Conservation (phyloP, 2,888 invertebrate genomes). For the Clanis bilineata region DNA sequence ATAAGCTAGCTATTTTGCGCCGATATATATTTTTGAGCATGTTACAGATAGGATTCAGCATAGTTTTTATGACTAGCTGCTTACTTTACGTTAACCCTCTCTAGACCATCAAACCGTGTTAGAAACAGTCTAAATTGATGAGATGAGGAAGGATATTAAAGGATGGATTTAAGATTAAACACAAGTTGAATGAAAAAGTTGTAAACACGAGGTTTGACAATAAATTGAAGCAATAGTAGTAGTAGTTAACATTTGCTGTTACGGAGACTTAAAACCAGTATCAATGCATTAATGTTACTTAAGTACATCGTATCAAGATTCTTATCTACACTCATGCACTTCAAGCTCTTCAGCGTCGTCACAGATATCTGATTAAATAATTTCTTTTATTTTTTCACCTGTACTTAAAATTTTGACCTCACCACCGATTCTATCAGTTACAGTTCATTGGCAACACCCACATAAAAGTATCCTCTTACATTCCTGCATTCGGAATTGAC, state of each 20-base stretch:
- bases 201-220: neutral
- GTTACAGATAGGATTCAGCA: too few species aligned
- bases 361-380: slow-evolving; percentile 10
- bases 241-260: too few species aligned
- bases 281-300: neutral
- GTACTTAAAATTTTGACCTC: slow-evolving; percentile 5
- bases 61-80: too few species aligned
- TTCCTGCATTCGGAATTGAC: slow-evolving; percentile 66
- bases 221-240: neutral
- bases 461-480: slow-evolving; percentile 52
- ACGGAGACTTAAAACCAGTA: too few species aligned
- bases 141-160: too few species aligned
- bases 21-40: too few species aligned
- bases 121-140: too few species aligned
- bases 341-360: neutral
- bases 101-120: too few species aligned
- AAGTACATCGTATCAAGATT: neutral
- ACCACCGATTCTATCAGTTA: slow-evolving; percentile 37
- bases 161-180: too few species aligned
- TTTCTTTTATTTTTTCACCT: slow-evolving; percentile 2
- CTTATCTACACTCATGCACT: neutral
- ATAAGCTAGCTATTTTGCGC: too few species aligned
- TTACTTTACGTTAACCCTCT: too few species aligned
- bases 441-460: slow-evolving; percentile 65
- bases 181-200: too few species aligned